A percentile compares a stretch with the other conserved stretches of the same genome.
These are phyloP conservation scores for Altica lythri DNA, from an alignment of 2,888 invertebrate genomes.

Conservation along the genomic window DNA sequence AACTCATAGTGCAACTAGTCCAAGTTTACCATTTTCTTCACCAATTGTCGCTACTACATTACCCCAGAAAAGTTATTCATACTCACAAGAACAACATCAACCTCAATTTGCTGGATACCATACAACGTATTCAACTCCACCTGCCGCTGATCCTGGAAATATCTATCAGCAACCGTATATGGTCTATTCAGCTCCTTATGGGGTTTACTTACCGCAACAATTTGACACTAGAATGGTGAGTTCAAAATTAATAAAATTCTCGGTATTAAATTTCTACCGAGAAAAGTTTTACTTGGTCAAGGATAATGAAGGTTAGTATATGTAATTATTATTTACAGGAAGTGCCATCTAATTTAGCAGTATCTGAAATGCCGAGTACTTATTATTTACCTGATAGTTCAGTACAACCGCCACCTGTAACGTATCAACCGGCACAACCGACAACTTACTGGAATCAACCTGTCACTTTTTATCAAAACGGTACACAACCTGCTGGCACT, in stretches of 20 bases:
- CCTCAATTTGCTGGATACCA: constrained; percentile 42
- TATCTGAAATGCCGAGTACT: constrained; percentile 4
- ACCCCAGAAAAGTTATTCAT: constrained; percentile 21
- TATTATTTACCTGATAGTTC: constrained; percentile 16
- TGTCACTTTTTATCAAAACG: constrained; percentile 47
- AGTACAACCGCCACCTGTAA: constrained; percentile 42
- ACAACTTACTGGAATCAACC: constrained; percentile 50
- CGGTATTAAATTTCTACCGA: no score
- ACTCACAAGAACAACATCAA: constrained; percentile 23
- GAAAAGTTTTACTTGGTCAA: no score
- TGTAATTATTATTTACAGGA: constrained; percentile 1
- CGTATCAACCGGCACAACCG: constrained; percentile 39
- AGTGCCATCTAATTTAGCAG: constrained; percentile 5
- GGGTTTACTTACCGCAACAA: constrained; percentile 49
- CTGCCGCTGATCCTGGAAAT: constrained; percentile 16
- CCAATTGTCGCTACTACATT: constrained; percentile 39
- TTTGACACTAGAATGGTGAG: constrained; percentile 53
- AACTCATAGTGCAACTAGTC: constrained; percentile 53
- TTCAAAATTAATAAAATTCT: constrained; percentile 8
- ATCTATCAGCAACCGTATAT: constrained; percentile 51
- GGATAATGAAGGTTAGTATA: no score
- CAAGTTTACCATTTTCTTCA: constrained; percentile 54
- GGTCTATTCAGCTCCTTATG: constrained; percentile 51
- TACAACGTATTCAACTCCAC: constrained; percentile 25
- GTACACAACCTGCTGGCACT: constrained; percentile 38